A percentile compares a stretch with the other conserved stretches of the same genome.
Conservation (phyloP, 1,140 invertebrate genomes). For the Rhizoglyphus robini region DNA sequence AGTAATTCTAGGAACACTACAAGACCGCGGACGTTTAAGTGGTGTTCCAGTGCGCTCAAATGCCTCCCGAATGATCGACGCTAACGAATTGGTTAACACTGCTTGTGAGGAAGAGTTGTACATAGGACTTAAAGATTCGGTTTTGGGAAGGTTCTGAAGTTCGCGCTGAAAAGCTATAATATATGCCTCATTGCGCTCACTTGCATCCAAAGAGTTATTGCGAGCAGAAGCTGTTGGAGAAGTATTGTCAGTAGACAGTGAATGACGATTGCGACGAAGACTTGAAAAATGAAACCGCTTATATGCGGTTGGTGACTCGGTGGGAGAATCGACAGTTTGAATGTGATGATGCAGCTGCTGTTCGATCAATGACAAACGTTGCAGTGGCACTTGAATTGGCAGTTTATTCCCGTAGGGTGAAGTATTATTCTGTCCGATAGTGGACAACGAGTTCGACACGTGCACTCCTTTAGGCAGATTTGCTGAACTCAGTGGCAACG, state of each 20-base stretch:
- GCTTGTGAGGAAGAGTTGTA: background rate
- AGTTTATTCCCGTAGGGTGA: background rate
- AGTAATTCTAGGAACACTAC: constrained; percentile 40
- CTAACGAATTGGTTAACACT: background rate
- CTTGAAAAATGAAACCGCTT: constrained; percentile 29
- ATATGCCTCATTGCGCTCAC: constrained; percentile 34
- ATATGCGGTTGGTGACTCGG: constrained; percentile 24
- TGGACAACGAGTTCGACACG: background rate
- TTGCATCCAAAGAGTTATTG: constrained; percentile 8
- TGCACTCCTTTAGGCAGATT: background rate
- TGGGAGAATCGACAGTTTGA: constrained; percentile 20
- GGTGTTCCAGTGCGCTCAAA: constrained; percentile 12
- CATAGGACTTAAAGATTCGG: constrained; percentile 24
- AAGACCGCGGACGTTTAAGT: constrained; percentile 34
- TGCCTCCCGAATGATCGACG: constrained; percentile 13
- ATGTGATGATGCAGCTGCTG: background rate
- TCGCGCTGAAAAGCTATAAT: constrained; percentile 41
- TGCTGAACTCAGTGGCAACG: background rate
- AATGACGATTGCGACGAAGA: constrained; percentile 27
- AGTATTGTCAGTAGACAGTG: constrained; percentile 24
- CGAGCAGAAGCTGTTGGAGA: constrained; percentile 24
- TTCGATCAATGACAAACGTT: background rate
- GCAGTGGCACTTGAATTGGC: background rate
- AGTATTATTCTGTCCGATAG: background rate
- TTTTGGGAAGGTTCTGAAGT: constrained; percentile 41